phyloP scores from a whole-genome alignment of 2,888 invertebrate genomes.

The Argyra leucocephala region DNA sequence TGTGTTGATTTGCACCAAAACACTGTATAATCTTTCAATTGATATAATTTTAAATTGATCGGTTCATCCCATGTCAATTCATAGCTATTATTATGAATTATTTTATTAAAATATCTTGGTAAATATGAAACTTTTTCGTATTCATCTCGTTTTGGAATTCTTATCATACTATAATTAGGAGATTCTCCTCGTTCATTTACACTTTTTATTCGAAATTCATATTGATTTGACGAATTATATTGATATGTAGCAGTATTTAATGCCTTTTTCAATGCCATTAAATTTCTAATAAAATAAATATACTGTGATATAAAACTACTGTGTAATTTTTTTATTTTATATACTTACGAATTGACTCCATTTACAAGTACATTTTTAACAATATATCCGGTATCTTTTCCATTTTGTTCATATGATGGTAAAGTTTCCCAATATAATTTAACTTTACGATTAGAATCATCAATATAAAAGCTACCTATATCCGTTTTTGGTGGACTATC shows the following conservation, averaged over 20 bases:
- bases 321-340: too few relatives aligned
- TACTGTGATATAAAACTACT: not conserved
- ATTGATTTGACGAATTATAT: not conserved
- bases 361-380: slow-evolving; percentile 43
- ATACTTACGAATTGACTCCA: slow-evolving; percentile 31
- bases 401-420: slow-evolving; percentile 58
- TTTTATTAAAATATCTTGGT: slow-evolving; percentile 61
- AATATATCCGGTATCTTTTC: slow-evolving; percentile 61
- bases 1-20: slow-evolving; percentile 64
- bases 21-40: slow-evolving; percentile 63
- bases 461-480: slow-evolving; percentile 64
- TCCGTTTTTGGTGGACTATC: slow-evolving; percentile 59
- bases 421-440: slow-evolving; percentile 74
- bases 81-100: slow-evolving; percentile 61
- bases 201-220: slow-evolving; percentile 50
- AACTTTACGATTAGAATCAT: slow-evolving; percentile 51
- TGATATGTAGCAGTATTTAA: slow-evolving; percentile 17
- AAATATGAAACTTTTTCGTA: slow-evolving; percentile 2
- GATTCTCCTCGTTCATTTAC: slow-evolving; percentile 54
- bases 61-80: slow-evolving; percentile 67
- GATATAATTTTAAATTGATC: slow-evolving; percentile 20
- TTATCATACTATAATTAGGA: slow-evolving; percentile 48
- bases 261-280: slow-evolving; percentile 13
- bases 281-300: not conserved
- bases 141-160: slow-evolving; percentile 45